Evolutionary conservation across 1,140 invertebrate species (phyloP).

Genomic region (Phthorimaea operculella): DNA sequence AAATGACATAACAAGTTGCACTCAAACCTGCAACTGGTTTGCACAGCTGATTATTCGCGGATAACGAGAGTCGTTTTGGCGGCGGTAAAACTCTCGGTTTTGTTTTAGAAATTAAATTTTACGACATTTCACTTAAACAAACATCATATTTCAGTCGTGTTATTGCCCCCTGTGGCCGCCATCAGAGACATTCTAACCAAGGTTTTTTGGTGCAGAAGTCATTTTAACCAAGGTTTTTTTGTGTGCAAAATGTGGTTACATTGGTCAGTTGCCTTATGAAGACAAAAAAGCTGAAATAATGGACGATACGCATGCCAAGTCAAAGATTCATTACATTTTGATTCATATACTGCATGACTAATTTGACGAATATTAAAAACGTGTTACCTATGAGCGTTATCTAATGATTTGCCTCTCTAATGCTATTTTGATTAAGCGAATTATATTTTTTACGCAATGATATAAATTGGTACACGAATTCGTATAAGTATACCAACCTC

Average conservation of each 20-base stretch:
- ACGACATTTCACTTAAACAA: not conserved
- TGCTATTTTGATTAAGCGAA: constrained; percentile 57
- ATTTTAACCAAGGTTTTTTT: not conserved
- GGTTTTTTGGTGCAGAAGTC: not conserved
- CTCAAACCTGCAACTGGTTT: constrained; percentile 59
- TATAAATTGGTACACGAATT: constrained; percentile 14
- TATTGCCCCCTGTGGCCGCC: not conserved
- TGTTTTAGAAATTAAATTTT: constrained; percentile 2
- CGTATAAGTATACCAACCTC: constrained; percentile 14
- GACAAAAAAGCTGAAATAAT: not conserved
- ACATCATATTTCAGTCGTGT: not conserved
- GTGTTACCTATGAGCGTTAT: constrained; percentile 5
- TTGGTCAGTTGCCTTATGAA: not conserved
- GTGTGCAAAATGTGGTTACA: not conserved
- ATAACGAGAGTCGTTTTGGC: constrained; percentile 16
- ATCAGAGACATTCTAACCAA: not conserved
- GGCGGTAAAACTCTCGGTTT: not conserved
- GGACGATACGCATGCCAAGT: not conserved
- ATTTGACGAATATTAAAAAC: constrained; percentile 31
- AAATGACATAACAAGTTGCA: constrained; percentile 53
- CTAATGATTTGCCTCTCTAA: constrained; percentile 39
- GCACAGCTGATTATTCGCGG: constrained; percentile 36
- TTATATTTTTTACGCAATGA: constrained; percentile 43
- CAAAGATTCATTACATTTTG: constrained; percentile 11
- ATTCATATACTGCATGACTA: constrained; percentile 35